Conservation (phyloP, 2,888 invertebrate genomes). For the Fabriciana adippe region DNA sequence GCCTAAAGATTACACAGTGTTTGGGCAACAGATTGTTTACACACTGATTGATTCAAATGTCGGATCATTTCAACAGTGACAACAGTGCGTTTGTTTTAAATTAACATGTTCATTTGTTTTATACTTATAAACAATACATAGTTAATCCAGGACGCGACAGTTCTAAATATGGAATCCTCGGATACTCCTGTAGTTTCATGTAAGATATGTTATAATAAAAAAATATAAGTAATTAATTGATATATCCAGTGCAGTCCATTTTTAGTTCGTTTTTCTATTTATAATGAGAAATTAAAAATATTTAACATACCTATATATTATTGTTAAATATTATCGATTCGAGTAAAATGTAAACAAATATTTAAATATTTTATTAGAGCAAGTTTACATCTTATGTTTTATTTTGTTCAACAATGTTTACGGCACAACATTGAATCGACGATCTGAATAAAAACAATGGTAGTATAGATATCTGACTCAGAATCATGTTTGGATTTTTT, state of each 20-base stretch:
- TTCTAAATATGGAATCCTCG: slow-evolving; percentile 34
- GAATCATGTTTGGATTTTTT: slow-evolving; percentile 57
- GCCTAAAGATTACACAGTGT: slow-evolving; percentile 55
- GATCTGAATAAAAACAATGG: slow-evolving; percentile 71
- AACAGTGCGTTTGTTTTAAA: slow-evolving; percentile 27
- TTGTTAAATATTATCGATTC: no score
- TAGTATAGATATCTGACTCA: slow-evolving; percentile 61
- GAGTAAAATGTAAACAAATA: no score
- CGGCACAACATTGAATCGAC: slow-evolving; percentile 58
- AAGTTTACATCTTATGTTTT: slow-evolving; percentile 59
- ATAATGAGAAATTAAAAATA: no score
- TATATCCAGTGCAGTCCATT: no score
- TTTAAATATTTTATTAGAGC: neutral
- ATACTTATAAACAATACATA: slow-evolving; percentile 19
- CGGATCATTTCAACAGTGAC: slow-evolving; percentile 18
- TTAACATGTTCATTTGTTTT: slow-evolving; percentile 29
- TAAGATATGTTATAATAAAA: slow-evolving; percentile 24
- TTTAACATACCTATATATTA: no score
- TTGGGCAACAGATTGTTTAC: slow-evolving; percentile 51
- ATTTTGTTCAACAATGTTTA: slow-evolving; percentile 56
- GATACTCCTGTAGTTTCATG: slow-evolving; percentile 33
- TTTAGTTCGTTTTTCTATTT: no score
- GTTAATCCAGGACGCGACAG: slow-evolving; percentile 9
- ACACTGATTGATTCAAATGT: slow-evolving; percentile 39
- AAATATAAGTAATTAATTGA: no score